Percentiles rank a stretch among this genome's conserved stretches.
Evolutionary conservation across 2,113 vertebrate species (phyloP).

Genomic region (Rana temporaria): DNA sequence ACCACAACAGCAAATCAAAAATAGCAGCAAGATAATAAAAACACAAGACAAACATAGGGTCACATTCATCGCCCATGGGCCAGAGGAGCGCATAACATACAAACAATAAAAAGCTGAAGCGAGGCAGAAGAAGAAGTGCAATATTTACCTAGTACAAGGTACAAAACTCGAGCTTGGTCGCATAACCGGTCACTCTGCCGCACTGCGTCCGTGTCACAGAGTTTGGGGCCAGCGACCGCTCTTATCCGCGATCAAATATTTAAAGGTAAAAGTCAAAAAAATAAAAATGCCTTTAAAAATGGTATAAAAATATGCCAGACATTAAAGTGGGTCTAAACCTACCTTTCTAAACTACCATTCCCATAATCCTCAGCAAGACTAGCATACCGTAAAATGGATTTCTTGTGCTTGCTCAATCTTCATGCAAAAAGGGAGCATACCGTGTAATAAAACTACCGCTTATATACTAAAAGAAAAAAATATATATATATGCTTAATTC

Average conservation of each 20-base stretch:
- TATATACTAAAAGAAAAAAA: not conserved
- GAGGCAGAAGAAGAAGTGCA: not conserved
- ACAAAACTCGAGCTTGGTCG: not conserved
- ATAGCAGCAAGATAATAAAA: slow-evolving; percentile 28
- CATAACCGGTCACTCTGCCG: not conserved
- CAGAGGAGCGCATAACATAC: not conserved
- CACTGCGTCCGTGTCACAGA: not conserved
- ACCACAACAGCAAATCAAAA: slow-evolving; percentile 30
- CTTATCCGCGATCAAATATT: not conserved
- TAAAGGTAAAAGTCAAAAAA: not conserved
- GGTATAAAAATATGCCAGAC: not conserved
- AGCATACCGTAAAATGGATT: not conserved
- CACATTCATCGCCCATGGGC: slow-evolving; percentile 3
- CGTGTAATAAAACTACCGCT: not conserved
- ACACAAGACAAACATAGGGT: slow-evolving; percentile 7
- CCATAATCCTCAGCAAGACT: slow-evolving; percentile 3
- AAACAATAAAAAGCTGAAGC: not conserved
- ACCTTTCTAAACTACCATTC: not conserved
- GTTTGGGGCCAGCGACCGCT: not conserved
- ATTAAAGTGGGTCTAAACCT: not conserved
- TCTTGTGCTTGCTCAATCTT: not conserved
- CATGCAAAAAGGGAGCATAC: slow-evolving; percentile 4
- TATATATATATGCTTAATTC: not conserved
- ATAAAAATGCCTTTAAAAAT: not conserved
- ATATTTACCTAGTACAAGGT: slow-evolving; percentile 7